Conservation (phyloP, 2,797 vertebrate genomes). For the Thalassophryne amazonica region DNA sequence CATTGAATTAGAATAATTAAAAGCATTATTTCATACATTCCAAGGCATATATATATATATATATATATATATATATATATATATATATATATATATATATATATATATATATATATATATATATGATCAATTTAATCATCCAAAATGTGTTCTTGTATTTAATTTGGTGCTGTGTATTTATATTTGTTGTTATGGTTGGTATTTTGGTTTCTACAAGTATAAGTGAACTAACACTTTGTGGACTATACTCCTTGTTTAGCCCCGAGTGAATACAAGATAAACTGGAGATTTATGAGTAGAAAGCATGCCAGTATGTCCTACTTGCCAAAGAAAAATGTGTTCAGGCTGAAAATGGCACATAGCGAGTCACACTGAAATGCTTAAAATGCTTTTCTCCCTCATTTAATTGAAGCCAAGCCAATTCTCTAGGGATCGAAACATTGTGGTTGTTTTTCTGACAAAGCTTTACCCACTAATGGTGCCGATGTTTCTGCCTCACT, state of each 20-base stretch:
- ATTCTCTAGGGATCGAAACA: conserved; percentile 31
- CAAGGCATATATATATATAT: too few species aligned
- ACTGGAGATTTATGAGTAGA: conserved; percentile 42
- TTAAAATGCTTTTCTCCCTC: conserved; percentile 21
- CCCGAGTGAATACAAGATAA: conserved; percentile 36
- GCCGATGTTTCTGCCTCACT: conserved; percentile 25
- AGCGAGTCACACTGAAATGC: neutral
- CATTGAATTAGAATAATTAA: too few species aligned
- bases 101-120: too few species aligned
- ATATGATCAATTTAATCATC: too few species aligned
- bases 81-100: too few species aligned
- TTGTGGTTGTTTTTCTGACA: conserved; percentile 31
- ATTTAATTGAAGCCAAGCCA: conserved; percentile 49
- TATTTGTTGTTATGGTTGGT: too few species aligned
- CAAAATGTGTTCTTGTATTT: too few species aligned
- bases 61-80: too few species aligned
- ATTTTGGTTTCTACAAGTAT: too few species aligned
- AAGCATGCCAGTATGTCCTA: neutral
- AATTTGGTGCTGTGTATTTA: too few species aligned
- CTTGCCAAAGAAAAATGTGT: conserved; percentile 23
- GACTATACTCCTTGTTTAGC: conserved; percentile 4
- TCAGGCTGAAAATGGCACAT: conserved; percentile 14
- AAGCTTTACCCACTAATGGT: conserved; percentile 37
- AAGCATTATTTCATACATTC: too few species aligned
- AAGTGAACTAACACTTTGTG: too few species aligned